Evolutionary conservation across 1,140 invertebrate genomes (phyloP), one percentile per base, ranked within the genome.

Genomic region (Drosophila nikananu): DNA sequence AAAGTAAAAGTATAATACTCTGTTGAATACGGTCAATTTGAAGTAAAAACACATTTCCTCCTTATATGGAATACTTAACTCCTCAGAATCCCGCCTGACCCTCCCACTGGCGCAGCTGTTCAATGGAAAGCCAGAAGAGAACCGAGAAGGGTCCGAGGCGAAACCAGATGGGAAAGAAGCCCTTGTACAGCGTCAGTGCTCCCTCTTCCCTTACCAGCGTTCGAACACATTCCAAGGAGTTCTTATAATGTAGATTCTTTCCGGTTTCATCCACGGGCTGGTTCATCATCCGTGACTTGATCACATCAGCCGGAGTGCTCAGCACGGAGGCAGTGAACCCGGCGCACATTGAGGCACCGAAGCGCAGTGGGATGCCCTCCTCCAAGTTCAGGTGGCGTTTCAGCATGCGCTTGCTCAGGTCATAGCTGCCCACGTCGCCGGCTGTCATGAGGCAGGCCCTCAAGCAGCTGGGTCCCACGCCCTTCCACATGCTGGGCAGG

Each of bases 381-480:
- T 71, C 30, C 17, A 80, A 3, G 2, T 52, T 1, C 0, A 87
- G n/a, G 9, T 61, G 17, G 0, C 77, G 48, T 25, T 71, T 83
- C 0, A 89, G 42, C 9, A 35, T 51, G 0, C 86, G 84, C 60
- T 87, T 87, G 52, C 86, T 70, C 0, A 89, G 19, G 58, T 87
- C 84, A 30, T 87, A 87, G 63, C 42, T 52, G 4, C 68, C 86
- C 15, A 84, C 81, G 37, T 87, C 84, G n/a, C 84, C 84, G 17
- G 80, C 51, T 0, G 83, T 86, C 72, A 83, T 74, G 0, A 87
- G 52, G 54, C 72, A 80, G 37, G 84, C 83, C 0, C 81, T 64
- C 10, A 63, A n/a, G 54, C 83, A 89, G 27, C 84, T 83, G 0
- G 77, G 72, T 0, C 52, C 67, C 0, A 76, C 57, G 4, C 77